These are phyloP conservation scores for Nemotelus nigrinus DNA, from an alignment of 2,888 invertebrate genomes.

Conservation along the genomic window DNA sequence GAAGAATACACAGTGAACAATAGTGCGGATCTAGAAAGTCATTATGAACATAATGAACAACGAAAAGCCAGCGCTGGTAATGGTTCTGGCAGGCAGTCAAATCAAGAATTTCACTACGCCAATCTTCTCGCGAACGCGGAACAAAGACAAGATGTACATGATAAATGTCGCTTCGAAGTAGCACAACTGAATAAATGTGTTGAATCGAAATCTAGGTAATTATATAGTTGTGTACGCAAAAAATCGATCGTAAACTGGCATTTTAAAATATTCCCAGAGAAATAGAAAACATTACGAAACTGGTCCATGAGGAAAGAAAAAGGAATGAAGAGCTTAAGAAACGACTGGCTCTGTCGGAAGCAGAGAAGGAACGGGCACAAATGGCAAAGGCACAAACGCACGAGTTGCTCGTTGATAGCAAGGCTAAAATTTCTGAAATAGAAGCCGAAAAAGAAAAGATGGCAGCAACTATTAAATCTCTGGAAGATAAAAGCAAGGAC, in stretches of 20 bases:
- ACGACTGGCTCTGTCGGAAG: conserved; percentile 69
- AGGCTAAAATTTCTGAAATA: conserved; percentile 61
- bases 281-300: conserved; percentile 64
- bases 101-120: conserved; percentile 5
- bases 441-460: conserved; percentile 59
- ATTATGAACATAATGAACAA: conserved; percentile 25
- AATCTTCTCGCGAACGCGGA: conserved; percentile 2
- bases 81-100: not conserved
- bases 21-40: conserved; percentile 62
- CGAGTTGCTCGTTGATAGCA: conserved; percentile 69
- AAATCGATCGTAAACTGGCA: not conserved
- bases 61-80: not conserved
- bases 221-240: conserved; percentile 45
- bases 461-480: conserved; percentile 63
- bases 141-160: not conserved
- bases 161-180: conserved; percentile 52
- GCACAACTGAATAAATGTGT: conserved; percentile 58
- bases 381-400: conserved; percentile 72
- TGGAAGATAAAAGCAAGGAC: conserved; percentile 65
- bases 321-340: conserved; percentile 66
- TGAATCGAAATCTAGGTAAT: conserved; percentile 68
- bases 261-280: conserved; percentile 51
- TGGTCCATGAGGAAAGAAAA: conserved; percentile 56
- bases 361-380: conserved; percentile 71
- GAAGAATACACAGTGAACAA: conserved; percentile 73